Evolutionary conservation across 2,888 invertebrate species (phyloP), one percentile per base, ranked within the genome.

Genomic region (Stratiomys singularior): DNA sequence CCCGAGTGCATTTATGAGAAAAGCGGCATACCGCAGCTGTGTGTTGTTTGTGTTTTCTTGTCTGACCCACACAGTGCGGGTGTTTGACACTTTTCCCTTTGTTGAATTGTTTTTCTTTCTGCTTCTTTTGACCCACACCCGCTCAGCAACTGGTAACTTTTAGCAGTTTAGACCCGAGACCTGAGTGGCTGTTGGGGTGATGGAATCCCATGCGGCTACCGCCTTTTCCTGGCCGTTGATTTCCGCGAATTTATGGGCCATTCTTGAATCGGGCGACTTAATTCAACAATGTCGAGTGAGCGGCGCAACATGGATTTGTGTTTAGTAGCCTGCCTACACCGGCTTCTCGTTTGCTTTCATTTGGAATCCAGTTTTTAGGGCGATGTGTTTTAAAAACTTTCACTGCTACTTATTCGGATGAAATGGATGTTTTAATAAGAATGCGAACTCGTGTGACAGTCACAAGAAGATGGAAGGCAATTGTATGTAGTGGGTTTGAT

Each of bases 51-150:
- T 60, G 58, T 4, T 18, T 56, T n/a, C n/a, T n/a, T 60, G 25
- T 25, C 58, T 23, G 58, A 52, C 52, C 52, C 52, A 52, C 52
- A 52, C 52, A 52, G 15, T 4, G 52, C 18, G 4, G 52, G 18
- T 52, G 25, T 60, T 60, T 60, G 58, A 60, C 58, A 60, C 25
- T 60, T 60, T 60, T 60, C 25, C 23, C 58, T 18, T 11, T 21
- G 23, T 37, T 37, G 37, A 37, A 37, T 37, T 37, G 37, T 60
- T 60, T 60, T 18, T n/a, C 52, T 4, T 52, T 18, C 15, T 25
- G 58, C 23, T 60, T 25, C 25, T 23, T 60, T 60, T 21, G 13
- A 21, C 23, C 58, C 23, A 60, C 58, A 21, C 58, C 58, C 21
- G 58, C 58, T 18, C 11, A 56, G 18, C 56, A 18, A 56, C 56